Conservation (phyloP, 2,797 vertebrate species). For the Alexandromys oeconomus region DNA sequence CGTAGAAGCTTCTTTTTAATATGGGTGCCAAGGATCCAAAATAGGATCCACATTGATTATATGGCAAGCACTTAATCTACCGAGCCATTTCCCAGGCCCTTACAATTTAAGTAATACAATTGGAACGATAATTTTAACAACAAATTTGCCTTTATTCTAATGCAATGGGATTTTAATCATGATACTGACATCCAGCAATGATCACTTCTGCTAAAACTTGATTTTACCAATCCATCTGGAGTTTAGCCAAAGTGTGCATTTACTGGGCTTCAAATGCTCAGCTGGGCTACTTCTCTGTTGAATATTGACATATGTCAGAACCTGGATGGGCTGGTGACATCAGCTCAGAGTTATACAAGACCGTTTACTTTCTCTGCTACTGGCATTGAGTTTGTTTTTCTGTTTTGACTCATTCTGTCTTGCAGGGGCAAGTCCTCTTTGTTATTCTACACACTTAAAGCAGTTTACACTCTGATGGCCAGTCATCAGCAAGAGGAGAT, state of each 20-base stretch:
- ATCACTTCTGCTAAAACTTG: background rate
- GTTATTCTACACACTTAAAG: constrained; percentile 31
- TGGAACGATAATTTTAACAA: constrained; percentile 1
- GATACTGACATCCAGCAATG: background rate
- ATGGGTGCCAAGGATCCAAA: background rate
- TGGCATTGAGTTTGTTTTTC: background rate
- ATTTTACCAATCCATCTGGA: constrained; percentile 22
- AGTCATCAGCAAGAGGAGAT: background rate
- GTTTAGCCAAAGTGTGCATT: constrained; percentile 27
- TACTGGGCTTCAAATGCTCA: background rate
- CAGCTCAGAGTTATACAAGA: background rate
- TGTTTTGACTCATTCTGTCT: constrained; percentile 38
- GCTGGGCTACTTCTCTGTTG: background rate
- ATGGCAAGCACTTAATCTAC: background rate
- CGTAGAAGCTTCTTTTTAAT: background rate
- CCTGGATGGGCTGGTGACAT: background rate
- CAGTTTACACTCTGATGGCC: constrained; percentile 17
- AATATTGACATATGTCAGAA: background rate
- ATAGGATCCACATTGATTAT: too few relatives aligned
- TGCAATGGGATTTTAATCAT: background rate
- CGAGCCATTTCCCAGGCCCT: background rate
- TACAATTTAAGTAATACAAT: background rate
- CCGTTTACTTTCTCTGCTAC: background rate
- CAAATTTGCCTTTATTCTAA: constrained; percentile 20
- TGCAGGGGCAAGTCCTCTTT: background rate